Percentiles rank a stretch among this genome's conserved stretches.
phyloP scores from a whole-genome alignment of 92 coral and sea anemone species.

The Porites cylindrica region DNA sequence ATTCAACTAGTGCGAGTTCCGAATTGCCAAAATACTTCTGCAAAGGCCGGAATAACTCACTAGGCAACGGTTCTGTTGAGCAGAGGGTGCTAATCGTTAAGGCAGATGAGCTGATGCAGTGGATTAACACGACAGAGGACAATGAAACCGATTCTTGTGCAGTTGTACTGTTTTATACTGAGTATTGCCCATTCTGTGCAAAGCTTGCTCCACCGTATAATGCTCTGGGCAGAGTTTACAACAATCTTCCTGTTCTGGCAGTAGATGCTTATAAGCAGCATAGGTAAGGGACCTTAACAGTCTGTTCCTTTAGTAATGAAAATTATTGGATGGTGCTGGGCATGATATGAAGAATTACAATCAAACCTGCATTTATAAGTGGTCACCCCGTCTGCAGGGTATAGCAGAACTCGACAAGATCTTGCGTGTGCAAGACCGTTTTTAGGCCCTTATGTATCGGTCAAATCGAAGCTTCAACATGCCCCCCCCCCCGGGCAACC shows the following conservation, averaged over 20 bases:
- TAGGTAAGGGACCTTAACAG: constrained; percentile 60
- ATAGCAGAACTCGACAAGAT: too few species aligned
- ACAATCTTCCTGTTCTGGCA: constrained; percentile 88
- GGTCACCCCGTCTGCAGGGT: too few species aligned
- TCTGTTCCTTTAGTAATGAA: too few species aligned
- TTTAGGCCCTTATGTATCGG: too few species aligned
- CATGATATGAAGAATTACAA: too few species aligned
- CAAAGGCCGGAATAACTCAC: constrained; percentile 37
- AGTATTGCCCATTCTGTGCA: constrained; percentile 89
- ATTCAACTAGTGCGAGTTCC: background rate
- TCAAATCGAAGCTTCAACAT: too few species aligned
- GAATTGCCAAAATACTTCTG: constrained; percentile 44
- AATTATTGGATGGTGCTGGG: too few species aligned
- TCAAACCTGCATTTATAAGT: too few species aligned
- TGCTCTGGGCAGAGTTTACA: constrained; percentile 89
- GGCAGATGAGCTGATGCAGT: constrained; percentile 51
- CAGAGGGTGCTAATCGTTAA: constrained; percentile 66
- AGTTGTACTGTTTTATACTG: constrained; percentile 92
- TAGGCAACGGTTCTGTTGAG: constrained; percentile 20
- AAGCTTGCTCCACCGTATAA: constrained; percentile 91
- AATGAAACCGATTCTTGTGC: constrained; percentile 87
- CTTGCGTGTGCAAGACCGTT: too few species aligned
- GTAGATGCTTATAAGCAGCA: constrained; percentile 89
- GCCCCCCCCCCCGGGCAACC: too few species aligned
- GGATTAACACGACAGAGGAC: constrained; percentile 68